Base-by-base conservation (phyloP, 2,113 vertebrate species). In the Prochilodus magdalenae region DNA sequence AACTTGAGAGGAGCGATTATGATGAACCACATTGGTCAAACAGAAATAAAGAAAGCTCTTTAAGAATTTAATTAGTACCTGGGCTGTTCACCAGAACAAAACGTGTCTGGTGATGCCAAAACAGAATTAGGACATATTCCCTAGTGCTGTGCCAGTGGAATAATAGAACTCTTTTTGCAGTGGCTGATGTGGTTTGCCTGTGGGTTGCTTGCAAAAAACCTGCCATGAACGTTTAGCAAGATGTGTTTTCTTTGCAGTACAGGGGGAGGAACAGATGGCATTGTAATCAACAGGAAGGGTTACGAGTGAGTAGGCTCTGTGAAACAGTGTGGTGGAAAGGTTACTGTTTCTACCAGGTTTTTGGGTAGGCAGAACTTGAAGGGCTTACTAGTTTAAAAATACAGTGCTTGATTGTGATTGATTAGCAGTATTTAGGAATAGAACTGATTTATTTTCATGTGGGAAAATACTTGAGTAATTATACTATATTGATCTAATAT, bases 201-300 rank as follows among this genome's bases (percentile, higher is more conserved):
- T 26, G 60, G 72, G 66, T 59, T 82, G 77, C 57, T 57, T 73
- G 60, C 66, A 74, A n/a, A 75, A 84, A 72, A 51, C 20, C 71
- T 75, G 70, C 71, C 76, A 78, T 75, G 30, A 79, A 36, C 51
- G 55, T 82, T 82, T 76, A 82, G 79, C 73, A 60, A 80, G 77
- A 74, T 67, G 26, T 20, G n/a, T 66, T 85, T 84, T 81, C 62
- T 85, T 78, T 80, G 67, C 51, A 65, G 82, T 73, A 70, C 51
- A 33, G 36, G 30, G 27, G 67, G 59, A 59, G 36, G 67, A 85
- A 84, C 86, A 87, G 84, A 87, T 87, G 81, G 86, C 77, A 81
- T 79, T 73, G 66, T 76, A 84, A 82, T 87, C 71, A 87, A 79
- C 75, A 74, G 44, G 77, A 80, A 57, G 62, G 73, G 29, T 66